A percentile compares a stretch with the other conserved stretches of the same genome.
These are phyloP conservation scores for Sesamia nonagrioides DNA, from an alignment of 1,140 invertebrate genomes.

Conservation along the genomic window DNA sequence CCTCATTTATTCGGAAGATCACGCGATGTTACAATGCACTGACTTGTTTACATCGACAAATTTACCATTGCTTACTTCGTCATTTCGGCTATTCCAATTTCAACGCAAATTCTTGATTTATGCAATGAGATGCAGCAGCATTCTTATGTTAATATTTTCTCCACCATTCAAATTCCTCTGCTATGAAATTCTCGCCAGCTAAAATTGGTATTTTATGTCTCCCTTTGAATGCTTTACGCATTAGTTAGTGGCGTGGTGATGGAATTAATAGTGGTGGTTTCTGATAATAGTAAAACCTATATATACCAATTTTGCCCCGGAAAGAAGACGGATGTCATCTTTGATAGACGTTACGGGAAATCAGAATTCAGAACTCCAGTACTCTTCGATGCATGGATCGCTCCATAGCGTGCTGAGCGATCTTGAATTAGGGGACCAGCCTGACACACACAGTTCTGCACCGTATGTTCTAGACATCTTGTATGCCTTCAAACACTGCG, in stretches of 20 bases:
- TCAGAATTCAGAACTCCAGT: no score
- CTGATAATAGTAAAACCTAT: no score
- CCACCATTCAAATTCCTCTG: slow-evolving; percentile 17
- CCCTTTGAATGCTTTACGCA: background rate
- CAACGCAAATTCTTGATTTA: slow-evolving; percentile 2
- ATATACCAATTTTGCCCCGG: no score
- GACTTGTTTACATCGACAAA: slow-evolving; percentile 63
- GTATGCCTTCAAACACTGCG: no score
- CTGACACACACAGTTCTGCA: no score
- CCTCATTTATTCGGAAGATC: slow-evolving; percentile 70
- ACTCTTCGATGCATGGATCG: no score
- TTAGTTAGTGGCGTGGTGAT: background rate
- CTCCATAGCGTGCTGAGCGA: no score
- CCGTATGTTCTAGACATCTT: no score
- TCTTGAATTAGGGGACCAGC: no score
- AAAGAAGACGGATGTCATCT: no score
- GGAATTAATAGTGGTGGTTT: no score
- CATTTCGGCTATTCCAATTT: slow-evolving; percentile 11
- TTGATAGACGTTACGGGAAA: no score
- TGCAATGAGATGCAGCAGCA: background rate
- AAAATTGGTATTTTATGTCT: slow-evolving; percentile 7
- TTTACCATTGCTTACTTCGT: slow-evolving; percentile 33
- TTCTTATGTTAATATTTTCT: slow-evolving; percentile 30
- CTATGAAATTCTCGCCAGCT: slow-evolving; percentile 11
- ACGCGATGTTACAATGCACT: slow-evolving; percentile 70